Conservation (phyloP, 2,797 vertebrate genomes). For the Poeciliopsis gracilis region DNA sequence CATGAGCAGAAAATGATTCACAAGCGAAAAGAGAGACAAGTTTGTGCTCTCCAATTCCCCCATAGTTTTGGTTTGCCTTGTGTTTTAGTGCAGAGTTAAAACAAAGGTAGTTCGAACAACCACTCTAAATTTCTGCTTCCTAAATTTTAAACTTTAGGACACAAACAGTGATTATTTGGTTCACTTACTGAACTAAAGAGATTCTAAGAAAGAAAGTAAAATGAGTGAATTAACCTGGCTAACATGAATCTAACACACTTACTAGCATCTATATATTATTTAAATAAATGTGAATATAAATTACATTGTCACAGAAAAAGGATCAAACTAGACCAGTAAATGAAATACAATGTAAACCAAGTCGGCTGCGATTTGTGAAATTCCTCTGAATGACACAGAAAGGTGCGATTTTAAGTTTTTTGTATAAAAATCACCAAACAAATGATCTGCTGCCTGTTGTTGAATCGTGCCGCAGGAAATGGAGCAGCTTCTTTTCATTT, state of each 20-base stretch:
- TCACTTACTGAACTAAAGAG: not conserved
- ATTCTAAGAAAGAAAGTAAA: not conserved
- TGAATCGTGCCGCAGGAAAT: conserved; percentile 22
- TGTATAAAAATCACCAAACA: conserved; percentile 37
- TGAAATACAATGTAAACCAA: not conserved
- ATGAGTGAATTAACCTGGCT: not conserved
- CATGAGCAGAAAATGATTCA: no score
- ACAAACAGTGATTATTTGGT: not conserved
- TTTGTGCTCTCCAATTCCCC: no score
- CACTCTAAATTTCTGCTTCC: not conserved
- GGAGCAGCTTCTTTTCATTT: conserved; percentile 39
- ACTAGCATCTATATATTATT: not conserved
- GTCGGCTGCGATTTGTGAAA: not conserved
- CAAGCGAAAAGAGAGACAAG: no score
- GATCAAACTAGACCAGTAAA: no score
- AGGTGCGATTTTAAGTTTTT: not conserved
- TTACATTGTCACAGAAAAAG: not conserved
- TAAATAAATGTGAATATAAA: not conserved
- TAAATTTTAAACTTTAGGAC: not conserved
- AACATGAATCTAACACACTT: not conserved
- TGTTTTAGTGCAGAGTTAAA: not conserved
- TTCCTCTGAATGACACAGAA: not conserved
- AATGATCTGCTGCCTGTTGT: conserved; percentile 31
- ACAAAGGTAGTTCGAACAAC: not conserved
- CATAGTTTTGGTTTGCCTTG: not conserved